Percentiles rank a stretch among this genome's conserved stretches.
Conservation (phyloP, 2,888 invertebrate species). For the Agrotis segetum region DNA sequence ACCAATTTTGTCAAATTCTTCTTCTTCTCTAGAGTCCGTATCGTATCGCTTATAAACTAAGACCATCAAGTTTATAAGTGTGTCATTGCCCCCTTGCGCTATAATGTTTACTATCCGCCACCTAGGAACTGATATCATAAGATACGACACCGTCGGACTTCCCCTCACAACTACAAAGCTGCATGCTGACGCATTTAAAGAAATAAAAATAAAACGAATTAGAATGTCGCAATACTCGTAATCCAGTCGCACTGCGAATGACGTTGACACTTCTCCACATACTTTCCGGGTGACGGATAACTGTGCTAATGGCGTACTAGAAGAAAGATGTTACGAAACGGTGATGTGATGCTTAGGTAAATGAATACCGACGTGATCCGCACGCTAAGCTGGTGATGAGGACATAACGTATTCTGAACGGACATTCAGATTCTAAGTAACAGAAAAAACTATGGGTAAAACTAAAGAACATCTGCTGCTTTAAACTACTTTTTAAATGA, state of each 20-base stretch:
- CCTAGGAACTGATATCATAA: neutral
- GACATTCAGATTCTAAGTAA: slow-evolving; percentile 32
- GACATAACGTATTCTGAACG: slow-evolving; percentile 45
- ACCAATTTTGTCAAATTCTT: no score
- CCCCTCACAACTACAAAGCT: neutral
- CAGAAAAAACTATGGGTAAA: slow-evolving; percentile 8
- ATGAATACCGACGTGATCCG: slow-evolving; percentile 50
- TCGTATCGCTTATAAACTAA: no score
- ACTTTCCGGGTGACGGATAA: slow-evolving; percentile 45
- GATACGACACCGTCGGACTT: neutral
- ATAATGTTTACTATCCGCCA: neutral
- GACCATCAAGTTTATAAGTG: neutral
- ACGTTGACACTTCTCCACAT: slow-evolving; percentile 42
- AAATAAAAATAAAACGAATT: slow-evolving; percentile 23
- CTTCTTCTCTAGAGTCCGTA: no score
- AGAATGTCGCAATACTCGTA: slow-evolving; percentile 9
- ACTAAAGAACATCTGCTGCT: slow-evolving; percentile 9
- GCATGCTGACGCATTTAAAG: neutral
- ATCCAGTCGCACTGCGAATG: slow-evolving; percentile 21
- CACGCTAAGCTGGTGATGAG: slow-evolving; percentile 27
- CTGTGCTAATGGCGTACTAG: slow-evolving; percentile 58
- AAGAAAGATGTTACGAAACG: slow-evolving; percentile 65
- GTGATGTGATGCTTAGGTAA: slow-evolving; percentile 59
- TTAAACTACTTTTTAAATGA: neutral
- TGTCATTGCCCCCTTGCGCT: no score